Percentiles rank a stretch among this genome's conserved stretches.
Evolutionary conservation across 1,140 invertebrate species (phyloP).

Genomic region (Caenorhabditis latens): DNA sequence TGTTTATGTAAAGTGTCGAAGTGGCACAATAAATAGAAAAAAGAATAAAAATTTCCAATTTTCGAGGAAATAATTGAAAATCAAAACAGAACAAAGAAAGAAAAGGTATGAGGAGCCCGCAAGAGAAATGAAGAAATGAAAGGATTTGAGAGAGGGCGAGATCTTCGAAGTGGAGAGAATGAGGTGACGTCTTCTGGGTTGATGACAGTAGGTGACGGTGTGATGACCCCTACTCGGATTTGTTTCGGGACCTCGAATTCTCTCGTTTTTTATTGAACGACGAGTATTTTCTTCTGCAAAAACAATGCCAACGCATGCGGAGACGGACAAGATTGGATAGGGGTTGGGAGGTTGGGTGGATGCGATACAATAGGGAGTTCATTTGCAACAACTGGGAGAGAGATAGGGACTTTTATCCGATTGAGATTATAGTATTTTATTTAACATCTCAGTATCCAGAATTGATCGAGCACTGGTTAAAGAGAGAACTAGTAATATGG

Average conservation of each 20-base stretch:
- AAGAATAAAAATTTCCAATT: background rate
- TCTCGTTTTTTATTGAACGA: slow-evolving; percentile 56
- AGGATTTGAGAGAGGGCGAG: background rate
- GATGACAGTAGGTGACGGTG: background rate
- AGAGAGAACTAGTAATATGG: no score
- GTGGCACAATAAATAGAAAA: slow-evolving; percentile 20
- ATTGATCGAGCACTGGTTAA: no score
- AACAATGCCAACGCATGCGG: slow-evolving; percentile 16
- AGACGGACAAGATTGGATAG: background rate
- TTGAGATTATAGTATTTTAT: background rate
- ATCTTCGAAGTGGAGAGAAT: background rate
- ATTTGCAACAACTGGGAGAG: background rate
- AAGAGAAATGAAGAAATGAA: slow-evolving; percentile 20
- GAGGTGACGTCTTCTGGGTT: background rate
- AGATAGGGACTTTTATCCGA: background rate
- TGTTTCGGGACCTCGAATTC: slow-evolving; percentile 54
- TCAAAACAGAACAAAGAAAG: background rate
- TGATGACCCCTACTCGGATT: background rate
- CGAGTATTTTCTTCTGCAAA: slow-evolving; percentile 39
- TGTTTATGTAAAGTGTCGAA: background rate
- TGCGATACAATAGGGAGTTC: slow-evolving; percentile 23
- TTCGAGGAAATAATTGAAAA: background rate
- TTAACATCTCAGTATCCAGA: background rate
- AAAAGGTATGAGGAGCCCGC: background rate
- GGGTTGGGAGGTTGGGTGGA: background rate